Conservation (phyloP, 2,797 vertebrate genomes). For the Champsocephalus gunnari region DNA sequence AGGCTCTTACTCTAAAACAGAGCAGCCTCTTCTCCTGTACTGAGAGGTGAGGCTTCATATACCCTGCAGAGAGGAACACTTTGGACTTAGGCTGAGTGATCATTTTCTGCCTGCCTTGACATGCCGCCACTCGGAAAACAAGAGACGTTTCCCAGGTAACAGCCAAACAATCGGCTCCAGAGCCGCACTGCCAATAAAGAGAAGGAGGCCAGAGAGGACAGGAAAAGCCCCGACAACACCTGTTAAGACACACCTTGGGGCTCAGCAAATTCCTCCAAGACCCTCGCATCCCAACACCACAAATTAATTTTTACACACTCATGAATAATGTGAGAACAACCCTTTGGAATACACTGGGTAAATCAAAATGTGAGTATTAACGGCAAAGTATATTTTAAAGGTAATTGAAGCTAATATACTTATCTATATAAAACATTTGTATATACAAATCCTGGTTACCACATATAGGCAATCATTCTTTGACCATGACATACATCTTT, state of each 20-base stretch:
- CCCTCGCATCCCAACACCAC: constrained; percentile 48
- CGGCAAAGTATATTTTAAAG: not conserved
- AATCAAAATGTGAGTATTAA: not conserved
- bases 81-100: constrained; percentile 61
- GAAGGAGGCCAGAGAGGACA: constrained; percentile 64
- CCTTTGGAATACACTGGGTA: constrained; percentile 1
- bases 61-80: constrained; percentile 50
- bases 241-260: constrained; percentile 76
- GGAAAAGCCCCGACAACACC: constrained; percentile 75
- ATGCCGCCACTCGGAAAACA: constrained; percentile 77
- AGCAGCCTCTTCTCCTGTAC: constrained; percentile 23
- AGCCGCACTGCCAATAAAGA: constrained; percentile 63
- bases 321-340: not conserved
- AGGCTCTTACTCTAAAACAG: constrained; percentile 4
- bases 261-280: constrained; percentile 67
- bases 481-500: not conserved
- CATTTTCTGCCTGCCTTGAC: constrained; percentile 76
- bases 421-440: not conserved
- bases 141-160: constrained; percentile 76
- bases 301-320: constrained; percentile 51
- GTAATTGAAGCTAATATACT: not conserved
- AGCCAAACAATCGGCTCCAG: constrained; percentile 72
- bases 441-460: too few relatives aligned
- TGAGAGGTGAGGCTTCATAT: constrained; percentile 33
- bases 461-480: too few relatives aligned